Evolutionary conservation across 2,113 vertebrate genomes (phyloP), one percentile per base, ranked within the genome.

Genomic region (Tautogolabrus adspersus): DNA sequence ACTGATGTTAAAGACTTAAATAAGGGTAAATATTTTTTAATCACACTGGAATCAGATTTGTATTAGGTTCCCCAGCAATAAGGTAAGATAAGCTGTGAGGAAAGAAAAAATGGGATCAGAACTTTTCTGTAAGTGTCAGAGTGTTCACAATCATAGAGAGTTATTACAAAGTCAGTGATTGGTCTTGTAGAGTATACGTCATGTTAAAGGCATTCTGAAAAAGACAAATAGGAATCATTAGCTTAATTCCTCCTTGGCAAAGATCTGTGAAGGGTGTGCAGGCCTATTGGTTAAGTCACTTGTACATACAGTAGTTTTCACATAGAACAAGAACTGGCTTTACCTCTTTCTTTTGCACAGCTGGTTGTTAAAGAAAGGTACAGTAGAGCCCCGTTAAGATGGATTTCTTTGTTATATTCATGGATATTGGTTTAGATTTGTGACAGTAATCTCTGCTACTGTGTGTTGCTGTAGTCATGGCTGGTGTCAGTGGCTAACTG

Each of bases 401-500:
- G 19, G 40, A 63, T 15, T 16, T 77, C 47, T 12, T 56, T 51
- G 55, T 0, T 49, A 1, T 34, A 37, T 80, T 67, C 21, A 49
- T 52, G 26, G 60, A 71, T 87, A 77, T 79, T 47, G 52, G 30
- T n/a, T 10, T 72, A n/a, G 42, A 59, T 81, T 52, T 59, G 18
- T 21, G 6, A 52, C 47, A 26, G 64, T 57, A 38, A 69, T 16
- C 13, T 23, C 7, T 23, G 26, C 40, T 70, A 1, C 47, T 30
- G 19, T 21, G 1, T 16, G 72, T 56, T 30, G 75, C 84, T 72
- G 37, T 2, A 67, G 83, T 79, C 77, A 13, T 75, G 30, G 68
- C 83, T 82, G 86, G 71, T 89, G 69, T 83, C 72, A n/a, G 65
- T 22, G 63, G 66, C 60, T 52, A 67, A 44, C 44, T 4, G 56